Base-by-base conservation (phyloP, 2,113 vertebrate genomes). In the Actenoides hombroni region DNA sequence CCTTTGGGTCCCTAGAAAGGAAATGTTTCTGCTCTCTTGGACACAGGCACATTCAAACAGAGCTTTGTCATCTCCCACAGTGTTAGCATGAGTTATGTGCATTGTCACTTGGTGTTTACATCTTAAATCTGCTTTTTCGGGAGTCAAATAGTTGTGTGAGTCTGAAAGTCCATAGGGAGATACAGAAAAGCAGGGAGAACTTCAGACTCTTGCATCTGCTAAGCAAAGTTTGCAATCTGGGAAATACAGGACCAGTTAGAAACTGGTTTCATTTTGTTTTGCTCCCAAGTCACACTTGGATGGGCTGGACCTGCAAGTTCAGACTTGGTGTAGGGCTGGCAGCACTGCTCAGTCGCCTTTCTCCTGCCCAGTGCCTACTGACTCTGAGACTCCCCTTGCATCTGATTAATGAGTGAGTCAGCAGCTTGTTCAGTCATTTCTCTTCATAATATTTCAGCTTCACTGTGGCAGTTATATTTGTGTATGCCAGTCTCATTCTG, bases 361-460 rank as follows among this genome's bases (percentile, higher is more conserved):
- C 74, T 85, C 25, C 65, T 71, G 69, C 53, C 33, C 59, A 51
- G 37, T 44, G 40, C 75, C 44, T 54, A 54, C 33, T 0, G 7
- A 69, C 42, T 79, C 46, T 48, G 51, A 86, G 71, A 33, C 56
- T 93, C 18, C 28, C 71, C 68, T 29, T 26, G 35, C 44, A 16
- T 75, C 64, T 92, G 64, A 86, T 87, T 89, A 92, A 91, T 65
- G 40, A 79, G 61, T 93, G 93, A 96, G 73, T 95, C 95, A 95
- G 88, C 23, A 4, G 49, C 77, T 85, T 69, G 53, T 73, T 11
- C 53, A 82, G 70, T 76, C 65, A 73, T 67, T 87, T 75, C 78
- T 64, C 17, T n/a, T 85, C 61, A 49, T 19, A 74, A 37, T 37
- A 61, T 63, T 94, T 93, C 86, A 79, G 44, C 61, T 95, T 89